Conservation (phyloP, 2,888 invertebrate genomes). For the Melangyna quadrimaculata region DNA sequence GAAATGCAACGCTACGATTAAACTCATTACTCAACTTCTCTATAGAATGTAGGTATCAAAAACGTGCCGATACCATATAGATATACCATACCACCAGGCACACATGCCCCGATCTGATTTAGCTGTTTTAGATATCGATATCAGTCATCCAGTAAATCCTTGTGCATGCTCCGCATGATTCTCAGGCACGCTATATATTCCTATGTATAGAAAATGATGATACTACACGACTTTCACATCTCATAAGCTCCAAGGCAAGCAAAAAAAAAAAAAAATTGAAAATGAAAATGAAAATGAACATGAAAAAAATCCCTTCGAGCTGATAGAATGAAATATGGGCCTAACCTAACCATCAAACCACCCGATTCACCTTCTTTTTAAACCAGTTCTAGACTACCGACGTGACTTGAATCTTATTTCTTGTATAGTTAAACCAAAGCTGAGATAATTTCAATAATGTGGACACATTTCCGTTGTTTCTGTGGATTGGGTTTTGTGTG, state of each 20-base stretch:
- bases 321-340: background rate
- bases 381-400: conserved; percentile 51
- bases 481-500: background rate
- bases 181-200: background rate
- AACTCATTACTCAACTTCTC: conserved; percentile 6
- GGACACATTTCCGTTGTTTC: conserved; percentile 50
- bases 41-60: background rate
- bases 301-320: background rate
- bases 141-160: conserved; percentile 23
- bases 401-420: conserved; percentile 61
- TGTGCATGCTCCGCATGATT: conserved; percentile 13
- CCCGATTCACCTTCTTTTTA: conserved; percentile 29
- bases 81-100: background rate
- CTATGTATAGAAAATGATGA: too few relatives aligned
- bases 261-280: background rate
- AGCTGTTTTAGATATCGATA: conserved; percentile 5
- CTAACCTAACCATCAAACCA: too few relatives aligned
- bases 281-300: background rate
- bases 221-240: background rate
- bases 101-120: conserved; percentile 12
- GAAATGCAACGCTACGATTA: background rate
- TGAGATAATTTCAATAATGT: conserved; percentile 67
- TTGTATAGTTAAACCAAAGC: conserved; percentile 38
- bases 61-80: too few relatives aligned
- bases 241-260: background rate